Conservation (phyloP, 2,797 vertebrate species). For the Vireo griseus region DNA sequence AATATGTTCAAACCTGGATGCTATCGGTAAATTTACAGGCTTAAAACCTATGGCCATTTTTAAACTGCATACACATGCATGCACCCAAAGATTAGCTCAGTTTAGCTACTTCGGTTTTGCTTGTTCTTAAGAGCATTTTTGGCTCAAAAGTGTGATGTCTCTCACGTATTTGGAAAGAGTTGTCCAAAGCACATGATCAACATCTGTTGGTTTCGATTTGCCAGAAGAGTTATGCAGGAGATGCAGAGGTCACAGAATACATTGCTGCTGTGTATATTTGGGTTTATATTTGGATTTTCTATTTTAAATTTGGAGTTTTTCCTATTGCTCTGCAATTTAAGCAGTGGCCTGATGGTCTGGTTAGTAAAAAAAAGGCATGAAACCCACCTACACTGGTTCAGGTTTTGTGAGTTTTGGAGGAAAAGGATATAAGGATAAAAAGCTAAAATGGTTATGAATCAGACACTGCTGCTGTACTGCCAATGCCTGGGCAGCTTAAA, state of each 20-base stretch:
- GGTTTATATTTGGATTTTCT: not conserved
- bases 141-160: not conserved
- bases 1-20: not conserved
- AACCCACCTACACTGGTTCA: not conserved
- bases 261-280: not conserved
- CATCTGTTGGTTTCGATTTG: not conserved
- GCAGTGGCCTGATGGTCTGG: not conserved
- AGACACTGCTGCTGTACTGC: not conserved
- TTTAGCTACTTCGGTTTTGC: not conserved
- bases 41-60: not conserved
- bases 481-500: not conserved
- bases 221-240: not conserved
- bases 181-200: not conserved
- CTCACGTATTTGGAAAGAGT: not conserved
- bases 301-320: not conserved
- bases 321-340: not conserved
- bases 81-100: accelerated
- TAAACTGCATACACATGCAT: not conserved
- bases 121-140: conserved; percentile 17
- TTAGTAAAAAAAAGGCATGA: not conserved
- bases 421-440: not conserved
- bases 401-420: conserved; percentile 10
- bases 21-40: not conserved
- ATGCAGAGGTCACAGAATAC: not conserved
- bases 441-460: not conserved